A percentile compares a stretch with the other conserved stretches of the same genome.
These are phyloP conservation scores for Bradypodion pumilum DNA, from an alignment of 2,797 vertebrate genomes.

Conservation along the genomic window DNA sequence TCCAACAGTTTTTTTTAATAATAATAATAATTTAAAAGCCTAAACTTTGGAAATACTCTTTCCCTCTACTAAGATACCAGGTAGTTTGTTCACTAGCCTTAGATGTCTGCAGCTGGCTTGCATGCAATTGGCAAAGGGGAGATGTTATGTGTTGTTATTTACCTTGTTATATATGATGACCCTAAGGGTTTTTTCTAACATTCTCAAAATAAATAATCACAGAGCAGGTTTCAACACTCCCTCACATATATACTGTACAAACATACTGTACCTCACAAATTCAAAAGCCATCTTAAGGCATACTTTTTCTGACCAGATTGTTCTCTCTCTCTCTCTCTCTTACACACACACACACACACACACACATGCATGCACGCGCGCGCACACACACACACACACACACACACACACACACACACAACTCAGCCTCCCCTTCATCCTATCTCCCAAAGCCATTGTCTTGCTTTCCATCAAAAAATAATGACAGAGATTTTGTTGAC, in stretches of 20 bases:
- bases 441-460: not conserved
- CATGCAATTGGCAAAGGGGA: not conserved
- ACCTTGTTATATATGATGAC: not conserved
- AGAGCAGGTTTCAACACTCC: not conserved
- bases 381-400: not conserved
- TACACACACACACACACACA: not conserved
- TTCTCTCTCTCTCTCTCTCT: not conserved
- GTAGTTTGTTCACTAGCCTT: not conserved
- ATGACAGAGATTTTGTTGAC: conserved; percentile 10
- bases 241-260: not conserved
- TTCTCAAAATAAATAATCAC: not conserved
- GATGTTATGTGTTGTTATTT: conserved; percentile 25
- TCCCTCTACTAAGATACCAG: not conserved
- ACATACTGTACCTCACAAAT: not conserved
- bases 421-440: not conserved
- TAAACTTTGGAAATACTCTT: not conserved
- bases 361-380: not conserved
- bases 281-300: not conserved
- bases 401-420: not conserved
- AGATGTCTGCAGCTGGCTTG: not conserved
- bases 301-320: no score
- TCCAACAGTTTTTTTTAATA: no score
- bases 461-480: not conserved
- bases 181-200: not conserved
- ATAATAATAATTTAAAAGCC: not conserved